Percentiles rank a stretch among this genome's conserved stretches.
These are phyloP conservation scores for Tuta absoluta DNA, from an alignment of 2,888 invertebrate genomes.

Conservation along the genomic window DNA sequence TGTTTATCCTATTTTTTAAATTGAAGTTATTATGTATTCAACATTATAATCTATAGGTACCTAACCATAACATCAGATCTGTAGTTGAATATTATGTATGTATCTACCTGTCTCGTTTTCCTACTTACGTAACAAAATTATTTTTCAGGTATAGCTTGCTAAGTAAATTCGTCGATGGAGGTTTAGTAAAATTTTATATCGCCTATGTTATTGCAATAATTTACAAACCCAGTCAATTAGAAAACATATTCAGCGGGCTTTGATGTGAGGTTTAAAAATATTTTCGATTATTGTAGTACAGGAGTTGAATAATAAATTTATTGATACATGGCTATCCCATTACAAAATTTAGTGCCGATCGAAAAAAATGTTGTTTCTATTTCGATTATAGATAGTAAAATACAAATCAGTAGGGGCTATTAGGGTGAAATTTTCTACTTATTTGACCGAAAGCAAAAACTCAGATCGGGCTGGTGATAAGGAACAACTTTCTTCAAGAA, in stretches of 20 bases:
- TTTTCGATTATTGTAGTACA: neutral
- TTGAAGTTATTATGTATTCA: too few relatives aligned
- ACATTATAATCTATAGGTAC: too few relatives aligned
- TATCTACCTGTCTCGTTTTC: too few relatives aligned
- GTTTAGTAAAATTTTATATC: neutral
- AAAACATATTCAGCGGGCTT: neutral
- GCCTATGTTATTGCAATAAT: neutral
- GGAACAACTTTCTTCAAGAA: too few relatives aligned
- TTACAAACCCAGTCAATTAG: slow-evolving; percentile 19
- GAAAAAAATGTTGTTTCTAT: neutral
- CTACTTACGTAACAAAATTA: too few relatives aligned
- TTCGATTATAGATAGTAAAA: neutral
- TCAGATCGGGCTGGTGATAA: too few relatives aligned
- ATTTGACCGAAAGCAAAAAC: too few relatives aligned
- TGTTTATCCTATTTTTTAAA: too few relatives aligned
- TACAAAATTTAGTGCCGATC: neutral
- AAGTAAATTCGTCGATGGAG: neutral
- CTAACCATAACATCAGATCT: too few relatives aligned
- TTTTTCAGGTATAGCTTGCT: slow-evolving; percentile 3
- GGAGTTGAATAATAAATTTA: neutral
- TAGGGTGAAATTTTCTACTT: too few relatives aligned
- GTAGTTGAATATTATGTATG: too few relatives aligned
- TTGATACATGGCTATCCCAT: neutral
- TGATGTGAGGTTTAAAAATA: too few relatives aligned
- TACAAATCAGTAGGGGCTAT: neutral